Evolutionary conservation across 2,797 vertebrate species (phyloP).

Genomic region (Holocentrus rufus): DNA sequence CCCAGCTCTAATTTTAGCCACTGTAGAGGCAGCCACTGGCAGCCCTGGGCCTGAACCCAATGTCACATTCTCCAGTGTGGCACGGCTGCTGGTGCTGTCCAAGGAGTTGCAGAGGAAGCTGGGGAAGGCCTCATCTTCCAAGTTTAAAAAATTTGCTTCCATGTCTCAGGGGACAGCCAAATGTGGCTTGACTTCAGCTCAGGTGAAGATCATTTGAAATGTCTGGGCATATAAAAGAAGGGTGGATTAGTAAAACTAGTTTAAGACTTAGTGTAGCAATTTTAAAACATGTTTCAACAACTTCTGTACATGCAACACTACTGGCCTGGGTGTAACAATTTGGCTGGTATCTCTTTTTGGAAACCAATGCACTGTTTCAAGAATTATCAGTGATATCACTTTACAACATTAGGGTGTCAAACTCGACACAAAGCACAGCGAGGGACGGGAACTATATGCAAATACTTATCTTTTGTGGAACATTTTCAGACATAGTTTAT

Average conservation of each 20-base stretch:
- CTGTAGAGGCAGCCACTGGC: conserved; percentile 95
- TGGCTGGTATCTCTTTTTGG: background rate
- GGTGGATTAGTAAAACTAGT: background rate
- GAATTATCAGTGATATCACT: background rate
- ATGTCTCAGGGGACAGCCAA: conserved; percentile 60
- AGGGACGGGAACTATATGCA: background rate
- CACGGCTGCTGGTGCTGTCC: conserved; percentile 79
- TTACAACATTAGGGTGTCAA: background rate
- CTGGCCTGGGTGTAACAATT: background rate
- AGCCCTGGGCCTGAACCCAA: conserved; percentile 89
- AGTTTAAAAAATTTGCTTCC: conserved; percentile 87
- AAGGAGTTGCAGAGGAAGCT: conserved; percentile 86
- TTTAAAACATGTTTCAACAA: background rate
- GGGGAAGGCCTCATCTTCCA: conserved; percentile 92
- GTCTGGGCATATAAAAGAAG: conserved; percentile 9
- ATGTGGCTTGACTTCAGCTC: conserved; percentile 46
- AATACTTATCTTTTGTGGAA: accelerated
- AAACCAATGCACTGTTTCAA: background rate
- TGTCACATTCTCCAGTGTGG: conserved; percentile 86
- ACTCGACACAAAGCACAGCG: background rate
- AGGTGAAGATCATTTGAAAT: conserved; percentile 59
- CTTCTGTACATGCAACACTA: background rate
- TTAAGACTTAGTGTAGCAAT: background rate
- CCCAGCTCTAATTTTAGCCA: conserved; percentile 85
- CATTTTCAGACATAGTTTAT: background rate